Percentiles rank a stretch among this genome's conserved stretches.
Evolutionary conservation across 2,113 vertebrate species (phyloP).

Genomic region (Zootoca vivipara): DNA sequence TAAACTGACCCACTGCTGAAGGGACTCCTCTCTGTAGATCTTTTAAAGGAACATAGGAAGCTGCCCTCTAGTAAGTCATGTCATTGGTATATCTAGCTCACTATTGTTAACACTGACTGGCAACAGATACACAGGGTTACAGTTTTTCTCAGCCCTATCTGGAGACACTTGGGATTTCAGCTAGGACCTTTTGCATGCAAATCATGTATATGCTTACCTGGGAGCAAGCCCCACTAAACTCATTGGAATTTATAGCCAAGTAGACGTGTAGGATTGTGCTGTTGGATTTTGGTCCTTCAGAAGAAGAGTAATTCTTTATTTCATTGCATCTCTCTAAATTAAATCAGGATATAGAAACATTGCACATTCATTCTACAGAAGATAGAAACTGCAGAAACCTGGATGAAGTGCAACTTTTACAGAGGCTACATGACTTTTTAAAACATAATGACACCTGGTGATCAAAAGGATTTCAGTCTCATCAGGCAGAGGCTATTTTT

Average conservation of each 20-base stretch:
- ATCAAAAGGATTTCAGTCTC: slow-evolving; percentile 55
- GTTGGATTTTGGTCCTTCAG: slow-evolving; percentile 12
- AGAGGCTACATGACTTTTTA: slow-evolving; percentile 23
- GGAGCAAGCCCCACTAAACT: background rate
- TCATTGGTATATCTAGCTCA: no score
- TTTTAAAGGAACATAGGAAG: no score
- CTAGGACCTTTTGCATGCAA: no score
- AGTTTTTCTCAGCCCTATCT: no score
- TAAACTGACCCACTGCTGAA: no score
- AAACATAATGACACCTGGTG: background rate
- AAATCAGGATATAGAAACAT: slow-evolving; percentile 29
- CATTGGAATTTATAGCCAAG: background rate
- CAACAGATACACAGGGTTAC: no score
- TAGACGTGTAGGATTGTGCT: background rate
- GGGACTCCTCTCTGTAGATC: no score
- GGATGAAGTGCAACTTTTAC: background rate
- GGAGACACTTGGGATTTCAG: no score
- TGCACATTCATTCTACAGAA: background rate
- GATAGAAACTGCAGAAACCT: background rate
- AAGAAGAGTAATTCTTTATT: background rate
- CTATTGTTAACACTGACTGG: no score
- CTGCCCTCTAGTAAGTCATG: no score
- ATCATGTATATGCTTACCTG: background rate
- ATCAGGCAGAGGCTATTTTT: slow-evolving; percentile 30
- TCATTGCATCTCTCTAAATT: slow-evolving; percentile 4